Evolutionary conservation across 2,888 invertebrate genomes (phyloP).

Genomic region (Drosophila sordidapex): DNA sequence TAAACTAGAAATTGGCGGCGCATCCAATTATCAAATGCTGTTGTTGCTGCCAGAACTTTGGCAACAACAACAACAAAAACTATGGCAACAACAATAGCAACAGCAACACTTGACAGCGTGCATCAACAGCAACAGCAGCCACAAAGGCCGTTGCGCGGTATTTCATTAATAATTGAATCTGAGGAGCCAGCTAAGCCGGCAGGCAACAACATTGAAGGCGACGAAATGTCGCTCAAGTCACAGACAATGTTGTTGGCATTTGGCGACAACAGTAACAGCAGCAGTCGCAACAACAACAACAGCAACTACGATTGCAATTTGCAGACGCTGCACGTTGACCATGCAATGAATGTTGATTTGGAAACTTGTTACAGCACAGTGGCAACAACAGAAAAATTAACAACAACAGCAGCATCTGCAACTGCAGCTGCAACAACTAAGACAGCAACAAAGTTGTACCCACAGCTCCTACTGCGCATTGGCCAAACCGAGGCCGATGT

Average conservation of each 20-base stretch:
- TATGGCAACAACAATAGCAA: slow-evolving; percentile 23
- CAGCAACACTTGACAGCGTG: slow-evolving; percentile 25
- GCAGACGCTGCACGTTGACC: slow-evolving; percentile 52
- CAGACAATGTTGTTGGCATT: slow-evolving; percentile 59
- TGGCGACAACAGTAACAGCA: slow-evolving; percentile 50
- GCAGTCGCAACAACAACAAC: slow-evolving; percentile 25
- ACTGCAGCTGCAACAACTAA: slow-evolving; percentile 14
- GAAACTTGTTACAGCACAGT: slow-evolving; percentile 68
- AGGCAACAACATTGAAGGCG: slow-evolving; percentile 50
- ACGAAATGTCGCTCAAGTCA: slow-evolving; percentile 65
- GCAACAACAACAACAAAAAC: slow-evolving; percentile 44
- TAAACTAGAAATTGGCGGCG: slow-evolving; percentile 55
- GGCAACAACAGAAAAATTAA: slow-evolving; percentile 12
- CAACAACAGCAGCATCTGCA: slow-evolving; percentile 18
- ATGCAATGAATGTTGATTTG: slow-evolving; percentile 61
- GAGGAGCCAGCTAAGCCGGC: slow-evolving; percentile 40
- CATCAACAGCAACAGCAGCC: slow-evolving; percentile 39
- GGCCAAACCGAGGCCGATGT: slow-evolving; percentile 65
- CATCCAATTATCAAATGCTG: slow-evolving; percentile 65
- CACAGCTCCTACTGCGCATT: slow-evolving; percentile 68
- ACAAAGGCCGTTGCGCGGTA: slow-evolving; percentile 71
- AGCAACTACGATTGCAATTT: slow-evolving; percentile 33
- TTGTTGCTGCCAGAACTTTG: slow-evolving; percentile 61
- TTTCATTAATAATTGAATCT: slow-evolving; percentile 76
- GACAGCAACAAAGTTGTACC: slow-evolving; percentile 57